Evolutionary conservation across 2,888 invertebrate genomes (phyloP), one percentile per base, ranked within the genome.

Genomic region (Tryphoninae sp.): DNA sequence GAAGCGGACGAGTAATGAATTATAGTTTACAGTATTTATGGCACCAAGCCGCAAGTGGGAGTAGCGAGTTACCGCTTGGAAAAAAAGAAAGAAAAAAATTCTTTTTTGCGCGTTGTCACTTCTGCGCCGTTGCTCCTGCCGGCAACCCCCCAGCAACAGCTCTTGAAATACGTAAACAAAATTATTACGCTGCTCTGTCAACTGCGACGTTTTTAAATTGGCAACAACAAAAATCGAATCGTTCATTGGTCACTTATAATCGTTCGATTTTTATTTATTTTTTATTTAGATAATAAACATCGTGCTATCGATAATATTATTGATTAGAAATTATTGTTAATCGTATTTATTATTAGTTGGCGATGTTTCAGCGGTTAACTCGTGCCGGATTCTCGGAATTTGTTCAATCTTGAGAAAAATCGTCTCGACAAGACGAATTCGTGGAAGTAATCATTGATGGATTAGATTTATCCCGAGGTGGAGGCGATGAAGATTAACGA

Each of bases 391-490:
- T 26, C 26, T 26, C 3, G 26, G 3, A 45, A 45, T 45, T 45
- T 2, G 13, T 45, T 19, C 19, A 45, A 45, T 45, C 13, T 45
- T 13, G 13, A 45, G 2, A 45, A 45, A 45, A 49, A 40, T 33
- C 51, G 33, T 8, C 51, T 26, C 11, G 33, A 51, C 2, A 51
- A 68, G 33, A 51, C 4, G 59, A 68, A 68, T 76, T 76, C 61
- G 53, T n/a, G n/a, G 76, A 68, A 76, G 68, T 68, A 68, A 76
- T 76, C 53, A 76, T 51, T 40, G 61, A 68, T 33, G 11, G 76
- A 76, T 76, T 76, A 76, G 61, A 61, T 68, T 76, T 49, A 61
- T 51, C 61, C 59, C 13, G 42, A 45, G 45, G 13, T 13, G 16
- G 61, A 61, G 68, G 19, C 33, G 58, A 26, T 11, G 0, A 2